Base-by-base conservation (phyloP, 2,888 invertebrate genomes). In the Strigamia maritima region DNA sequence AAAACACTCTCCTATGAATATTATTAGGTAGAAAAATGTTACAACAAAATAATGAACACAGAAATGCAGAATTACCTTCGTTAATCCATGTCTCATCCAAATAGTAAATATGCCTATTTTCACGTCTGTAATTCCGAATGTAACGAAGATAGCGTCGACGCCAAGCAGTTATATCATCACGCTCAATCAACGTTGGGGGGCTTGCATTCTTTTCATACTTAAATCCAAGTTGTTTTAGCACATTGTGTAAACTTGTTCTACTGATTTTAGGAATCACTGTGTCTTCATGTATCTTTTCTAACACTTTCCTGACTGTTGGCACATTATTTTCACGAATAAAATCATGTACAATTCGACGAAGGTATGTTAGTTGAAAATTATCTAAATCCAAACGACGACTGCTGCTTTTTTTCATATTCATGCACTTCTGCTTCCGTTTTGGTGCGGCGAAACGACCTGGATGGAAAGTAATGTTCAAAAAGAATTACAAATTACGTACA, bases 61-160 rank as follows among this genome's bases (percentile, higher is more conserved):
- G 16, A 24, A 19, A 6, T n/a, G 26, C 26, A 10, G 60, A 75
- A n/a, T 78, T 54, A 16, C 65, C 78, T 24, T 19, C 26, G 28
- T 78, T 78, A 4, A 78, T 26, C 78, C 78, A 78, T 4, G 78
- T 78, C 26, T 78, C 65, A 19, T 78, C 78, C 24, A 70, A 19
- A 78, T 28, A 78, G 10, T 74, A 65, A 10, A 78, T 78, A 16
- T 19, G n/a, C 16, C 16, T 4, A n/a, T 26, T 26, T 3, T 19
- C 19, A 8, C 3, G 7, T 75, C 65, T 4, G 65, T 74, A 70
- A 10, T 78, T 6, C 65, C 65, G 19, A n/a, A 78, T 70, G 3
- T 16, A 4, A 14, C 78, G 6, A 3, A 78, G 78, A 74, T 78
- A 78, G 10, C 24, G 22, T 19, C 24, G 22, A 24, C 78, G 7